These are phyloP conservation scores for Willowsia nigromaculata DNA, from an alignment of 2,888 invertebrate genomes.

Conservation along the genomic window DNA sequence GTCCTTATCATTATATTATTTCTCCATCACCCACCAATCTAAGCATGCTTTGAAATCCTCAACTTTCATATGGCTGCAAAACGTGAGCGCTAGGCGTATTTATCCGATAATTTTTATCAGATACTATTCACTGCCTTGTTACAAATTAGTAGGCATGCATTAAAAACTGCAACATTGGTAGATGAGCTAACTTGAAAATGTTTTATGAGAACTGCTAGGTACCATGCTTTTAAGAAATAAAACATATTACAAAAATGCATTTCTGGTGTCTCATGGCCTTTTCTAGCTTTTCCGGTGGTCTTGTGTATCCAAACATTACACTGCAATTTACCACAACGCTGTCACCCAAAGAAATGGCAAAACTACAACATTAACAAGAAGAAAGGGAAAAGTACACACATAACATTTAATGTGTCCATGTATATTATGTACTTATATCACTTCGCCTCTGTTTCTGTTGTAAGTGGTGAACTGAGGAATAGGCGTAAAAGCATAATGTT, in stretches of 20 bases:
- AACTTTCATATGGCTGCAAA: too few species aligned
- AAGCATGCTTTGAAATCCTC: too few species aligned
- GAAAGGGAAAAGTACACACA: background rate
- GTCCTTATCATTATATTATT: conserved; percentile 25
- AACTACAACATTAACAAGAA: background rate
- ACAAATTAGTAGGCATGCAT: too few species aligned
- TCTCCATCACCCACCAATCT: conserved; percentile 10
- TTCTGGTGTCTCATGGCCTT: background rate
- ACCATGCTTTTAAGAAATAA: background rate
- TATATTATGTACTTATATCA: background rate
- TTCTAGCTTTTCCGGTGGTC: background rate
- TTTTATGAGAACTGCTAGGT: too few species aligned
- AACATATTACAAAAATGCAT: background rate
- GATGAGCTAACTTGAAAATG: too few species aligned
- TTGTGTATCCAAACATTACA: background rate
- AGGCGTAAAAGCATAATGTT: background rate
- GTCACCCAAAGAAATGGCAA: background rate
- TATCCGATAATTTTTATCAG: too few species aligned
- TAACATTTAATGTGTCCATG: background rate
- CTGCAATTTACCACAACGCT: background rate
- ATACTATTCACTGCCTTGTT: too few species aligned
- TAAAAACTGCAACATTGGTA: too few species aligned
- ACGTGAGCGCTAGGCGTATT: too few species aligned
- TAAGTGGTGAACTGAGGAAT: conserved; percentile 4
- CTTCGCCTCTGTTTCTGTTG: background rate